A percentile compares a stretch with the other conserved stretches of the same genome.
Conservation (phyloP, 53 echinoderm and acorn worm species). For the Actinopyga echinites region DNA sequence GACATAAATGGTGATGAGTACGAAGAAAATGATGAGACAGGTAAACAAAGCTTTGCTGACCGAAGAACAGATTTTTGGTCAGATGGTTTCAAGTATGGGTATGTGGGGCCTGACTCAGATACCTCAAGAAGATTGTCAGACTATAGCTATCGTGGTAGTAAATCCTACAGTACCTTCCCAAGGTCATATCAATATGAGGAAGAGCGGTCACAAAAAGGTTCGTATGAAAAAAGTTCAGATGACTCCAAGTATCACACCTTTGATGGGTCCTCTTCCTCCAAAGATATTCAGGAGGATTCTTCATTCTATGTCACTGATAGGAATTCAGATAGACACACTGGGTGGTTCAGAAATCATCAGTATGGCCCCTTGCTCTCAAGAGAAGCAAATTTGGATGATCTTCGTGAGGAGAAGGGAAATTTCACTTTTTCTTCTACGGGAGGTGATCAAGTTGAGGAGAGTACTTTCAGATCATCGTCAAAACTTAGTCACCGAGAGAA, state of each 20-base stretch:
- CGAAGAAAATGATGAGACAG: too few species aligned
- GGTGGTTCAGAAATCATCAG: conserved; percentile 35
- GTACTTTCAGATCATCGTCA: neutral
- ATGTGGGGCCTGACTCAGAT: neutral
- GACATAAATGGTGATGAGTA: neutral
- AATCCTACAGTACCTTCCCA: conserved; percentile 23
- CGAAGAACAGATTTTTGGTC: neutral
- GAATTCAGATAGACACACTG: neutral
- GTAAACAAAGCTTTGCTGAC: too few species aligned
- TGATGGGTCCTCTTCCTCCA: conserved; percentile 3
- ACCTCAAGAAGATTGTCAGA: neutral
- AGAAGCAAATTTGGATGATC: conserved; percentile 17
- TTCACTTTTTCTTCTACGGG: neutral
- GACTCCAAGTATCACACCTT: neutral
- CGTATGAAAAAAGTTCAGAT: neutral
- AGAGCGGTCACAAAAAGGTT: neutral
- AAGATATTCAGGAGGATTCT: neutral
- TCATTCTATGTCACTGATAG: neutral
- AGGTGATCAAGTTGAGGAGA: neutral
- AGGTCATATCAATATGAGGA: neutral
- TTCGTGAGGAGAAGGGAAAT: neutral
- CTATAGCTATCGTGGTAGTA: neutral
- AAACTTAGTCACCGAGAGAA: neutral
- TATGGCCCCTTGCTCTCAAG: conserved; percentile 21
- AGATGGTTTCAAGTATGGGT: neutral